Base-by-base conservation (phyloP, 2,888 invertebrate genomes). In the Caenorhabditis sulstoni region DNA sequence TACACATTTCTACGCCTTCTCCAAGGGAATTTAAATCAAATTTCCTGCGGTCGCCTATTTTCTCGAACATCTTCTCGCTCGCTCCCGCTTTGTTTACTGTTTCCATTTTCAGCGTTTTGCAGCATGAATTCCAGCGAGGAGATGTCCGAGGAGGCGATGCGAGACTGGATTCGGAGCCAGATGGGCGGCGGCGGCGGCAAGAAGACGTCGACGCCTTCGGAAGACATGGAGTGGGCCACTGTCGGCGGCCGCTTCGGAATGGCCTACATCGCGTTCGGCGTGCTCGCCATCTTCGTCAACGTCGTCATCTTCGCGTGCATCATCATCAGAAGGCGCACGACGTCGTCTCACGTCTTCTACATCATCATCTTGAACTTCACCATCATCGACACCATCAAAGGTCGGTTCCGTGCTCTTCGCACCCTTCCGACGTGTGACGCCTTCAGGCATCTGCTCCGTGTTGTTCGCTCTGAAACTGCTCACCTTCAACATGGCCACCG, bases 351-450 rank as follows among this genome's bases (percentile, higher is more conserved):
- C 66, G 85, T 83, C 35, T 87, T 87, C 81, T 87, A 87, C 67
- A 66, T 86, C 4, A 82, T 87, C 62, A 83, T 87, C 37, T 75
- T 85, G 39, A 87, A 87, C 70, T 87, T 87, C 57, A 81, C 83
- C 20, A 66, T 86, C 39, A 84, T 87, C 57, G 87, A 87, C 68
- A 77, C 68, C 39, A 73, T 86, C 59, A 86, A 86, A 83, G 86
- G 87, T 79, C 11, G 20, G 66, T 52, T 16, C 39, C 11, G 35
- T 53, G 39, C 49, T 14, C 12, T 11, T 47, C 12, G 14, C 37
- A 7, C 23, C 44, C 14, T 14, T 29, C 37, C 22, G 14, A 20
- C 3, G 3, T 8, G 9, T 18, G n/a, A 23, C 16, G n/a, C 23
- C 7, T 73, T 22, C 45, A 82, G 82, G 83, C 22, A 59, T 82